These are phyloP conservation scores for Umimayanthus chanpuru DNA, from an alignment of 92 coral and sea anemone species.

Conservation along the genomic window DNA sequence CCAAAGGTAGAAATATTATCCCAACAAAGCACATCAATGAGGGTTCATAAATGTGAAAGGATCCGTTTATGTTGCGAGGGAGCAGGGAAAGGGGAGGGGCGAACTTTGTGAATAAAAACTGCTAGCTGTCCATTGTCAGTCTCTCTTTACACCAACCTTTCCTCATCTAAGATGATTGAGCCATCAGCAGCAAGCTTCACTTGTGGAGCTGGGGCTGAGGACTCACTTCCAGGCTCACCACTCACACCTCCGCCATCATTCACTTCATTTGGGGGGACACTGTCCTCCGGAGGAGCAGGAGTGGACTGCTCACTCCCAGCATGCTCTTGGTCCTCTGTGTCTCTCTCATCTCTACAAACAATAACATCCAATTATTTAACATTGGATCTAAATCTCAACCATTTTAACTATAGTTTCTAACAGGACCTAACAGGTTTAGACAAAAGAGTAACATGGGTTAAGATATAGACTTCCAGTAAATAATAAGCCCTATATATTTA, in stretches of 20 bases:
- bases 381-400: no score
- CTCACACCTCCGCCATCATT: slow-evolving; percentile 19
- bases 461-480: no score
- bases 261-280: not conserved
- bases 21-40: no score
- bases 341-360: not conserved
- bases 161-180: slow-evolving; percentile 88
- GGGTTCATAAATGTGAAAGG: no score
- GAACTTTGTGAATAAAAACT: not conserved
- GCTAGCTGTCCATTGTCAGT: not conserved
- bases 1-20: no score
- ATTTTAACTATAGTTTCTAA: no score
- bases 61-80: no score
- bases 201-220: slow-evolving; percentile 79
- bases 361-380: not conserved
- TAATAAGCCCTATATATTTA: no score
- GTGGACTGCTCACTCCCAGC: not conserved
- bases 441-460: no score
- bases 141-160: slow-evolving; percentile 65
- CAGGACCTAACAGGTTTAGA: no score
- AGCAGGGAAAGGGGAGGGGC: no score
- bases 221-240: slow-evolving; percentile 36
- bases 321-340: not conserved
- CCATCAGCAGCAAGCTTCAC: slow-evolving; percentile 95
- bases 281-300: slow-evolving; percentile 13